A percentile compares a stretch with the other conserved stretches of the same genome.
phyloP scores from a whole-genome alignment of 2,797 vertebrate species.

The Acipenser oxyrinchus region DNA sequence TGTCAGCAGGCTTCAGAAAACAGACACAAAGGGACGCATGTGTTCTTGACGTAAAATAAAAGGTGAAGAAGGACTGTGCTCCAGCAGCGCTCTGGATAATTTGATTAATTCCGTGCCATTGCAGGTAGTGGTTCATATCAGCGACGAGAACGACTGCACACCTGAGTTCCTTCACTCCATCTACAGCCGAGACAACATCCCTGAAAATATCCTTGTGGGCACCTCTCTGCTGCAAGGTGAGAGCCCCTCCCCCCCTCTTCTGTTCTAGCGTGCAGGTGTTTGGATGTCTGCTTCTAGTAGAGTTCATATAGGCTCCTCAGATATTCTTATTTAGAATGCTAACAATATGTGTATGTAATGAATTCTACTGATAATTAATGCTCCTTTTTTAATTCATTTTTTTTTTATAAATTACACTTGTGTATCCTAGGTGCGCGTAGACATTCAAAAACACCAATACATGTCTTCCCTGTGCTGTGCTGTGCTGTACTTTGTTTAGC shows the following conservation, averaged over 20 bases:
- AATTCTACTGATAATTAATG: too few relatives aligned
- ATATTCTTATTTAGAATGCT: too few relatives aligned
- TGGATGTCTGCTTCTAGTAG: too few relatives aligned
- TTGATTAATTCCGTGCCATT: slow-evolving; percentile 19
- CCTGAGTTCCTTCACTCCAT: slow-evolving; percentile 80
- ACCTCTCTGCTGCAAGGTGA: slow-evolving; percentile 77
- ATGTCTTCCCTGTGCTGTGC: too few relatives aligned
- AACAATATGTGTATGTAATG: too few relatives aligned
- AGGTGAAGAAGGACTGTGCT: not conserved
- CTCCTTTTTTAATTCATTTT: too few relatives aligned
- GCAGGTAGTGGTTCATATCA: slow-evolving; percentile 72
- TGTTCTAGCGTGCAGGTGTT: too few relatives aligned
- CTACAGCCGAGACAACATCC: slow-evolving; percentile 75
- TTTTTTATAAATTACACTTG: too few relatives aligned
- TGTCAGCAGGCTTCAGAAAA: slow-evolving; percentile 12
- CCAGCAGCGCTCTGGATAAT: not conserved
- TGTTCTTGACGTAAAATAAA: not conserved
- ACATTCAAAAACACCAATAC: too few relatives aligned
- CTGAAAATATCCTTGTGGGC: slow-evolving; percentile 66
- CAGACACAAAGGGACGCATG: not conserved
- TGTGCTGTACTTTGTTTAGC: too few relatives aligned
- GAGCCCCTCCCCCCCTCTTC: not conserved
- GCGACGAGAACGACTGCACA: slow-evolving; percentile 79
- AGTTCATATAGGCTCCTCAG: too few relatives aligned
- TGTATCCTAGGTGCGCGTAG: too few relatives aligned